Evolutionary conservation across 2,888 invertebrate genomes (phyloP).

Genomic region (Steinernema scapterisci): DNA sequence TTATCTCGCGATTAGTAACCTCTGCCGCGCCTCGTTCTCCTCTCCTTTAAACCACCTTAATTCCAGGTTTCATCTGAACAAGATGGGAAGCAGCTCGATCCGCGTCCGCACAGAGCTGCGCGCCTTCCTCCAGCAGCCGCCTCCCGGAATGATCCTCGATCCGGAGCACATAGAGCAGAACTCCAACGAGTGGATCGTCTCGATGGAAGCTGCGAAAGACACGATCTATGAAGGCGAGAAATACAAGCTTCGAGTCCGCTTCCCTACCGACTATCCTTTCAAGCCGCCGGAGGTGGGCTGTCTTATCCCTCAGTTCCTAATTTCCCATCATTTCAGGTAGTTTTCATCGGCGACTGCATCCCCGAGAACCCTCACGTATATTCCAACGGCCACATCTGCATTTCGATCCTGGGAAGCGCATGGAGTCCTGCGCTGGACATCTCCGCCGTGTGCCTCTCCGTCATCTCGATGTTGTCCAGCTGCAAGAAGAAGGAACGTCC

Average conservation of each 20-base stretch:
- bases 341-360: constrained; percentile 10
- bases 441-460: not conserved
- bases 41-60: no score
- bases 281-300: constrained; percentile 5
- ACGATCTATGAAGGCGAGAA: constrained; percentile 25
- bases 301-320: no score
- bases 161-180: not conserved
- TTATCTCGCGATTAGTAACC: no score
- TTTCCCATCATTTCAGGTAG: constrained; percentile 17
- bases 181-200: not conserved
- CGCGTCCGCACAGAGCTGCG: constrained; percentile 10
- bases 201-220: not conserved
- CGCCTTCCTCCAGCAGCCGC: not conserved
- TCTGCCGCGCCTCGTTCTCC: no score
- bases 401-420: constrained; percentile 7
- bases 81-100: not conserved
- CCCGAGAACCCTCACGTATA: constrained; percentile 20
- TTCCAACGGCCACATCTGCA: constrained; percentile 26
- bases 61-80: no score
- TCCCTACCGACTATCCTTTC: constrained; percentile 4
- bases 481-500: constrained; percentile 25
- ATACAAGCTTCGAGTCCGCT: not conserved
- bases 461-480: constrained; percentile 23
- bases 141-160: not conserved
- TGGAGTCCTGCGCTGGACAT: constrained; percentile 25